These are phyloP conservation scores for Theodoxus fluviatilis DNA, from an alignment of 2,888 invertebrate species.

Conservation along the genomic window DNA sequence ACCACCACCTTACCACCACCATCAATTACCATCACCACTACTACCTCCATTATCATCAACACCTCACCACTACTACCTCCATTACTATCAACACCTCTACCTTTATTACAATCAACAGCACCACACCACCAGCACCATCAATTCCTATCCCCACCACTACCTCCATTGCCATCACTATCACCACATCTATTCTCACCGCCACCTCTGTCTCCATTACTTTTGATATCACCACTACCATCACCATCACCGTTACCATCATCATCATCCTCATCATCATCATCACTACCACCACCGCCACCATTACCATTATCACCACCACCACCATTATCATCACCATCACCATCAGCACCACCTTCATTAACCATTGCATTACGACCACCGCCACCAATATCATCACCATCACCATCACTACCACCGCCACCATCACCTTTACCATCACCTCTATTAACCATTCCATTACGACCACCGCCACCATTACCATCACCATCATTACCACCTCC, in stretches of 20 bases:
- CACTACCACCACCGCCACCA: conserved; percentile 16
- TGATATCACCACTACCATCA: neutral
- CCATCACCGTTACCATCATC: conserved; percentile 21
- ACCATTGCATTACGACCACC: neutral
- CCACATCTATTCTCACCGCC: conserved; percentile 10
- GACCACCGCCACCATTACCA: conserved; percentile 26
- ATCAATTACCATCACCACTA: conserved; percentile 20
- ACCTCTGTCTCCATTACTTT: conserved; percentile 12
- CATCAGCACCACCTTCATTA: conserved; percentile 4
- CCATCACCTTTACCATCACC: conserved; percentile 23
- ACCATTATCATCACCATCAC: conserved; percentile 20
- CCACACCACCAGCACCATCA: neutral
- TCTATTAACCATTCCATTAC: conserved; percentile 17
- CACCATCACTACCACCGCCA: conserved; percentile 18
- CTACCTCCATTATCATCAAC: conserved; percentile 25
- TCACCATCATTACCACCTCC: conserved; percentile 26
- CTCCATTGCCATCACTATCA: conserved; percentile 15
- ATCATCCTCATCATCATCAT: conserved; percentile 21
- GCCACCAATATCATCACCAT: conserved; percentile 18
- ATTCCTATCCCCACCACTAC: neutral
- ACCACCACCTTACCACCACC: conserved; percentile 24
- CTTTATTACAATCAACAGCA: conserved; percentile 17
- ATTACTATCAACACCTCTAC: conserved; percentile 21
- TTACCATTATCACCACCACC: conserved; percentile 20
- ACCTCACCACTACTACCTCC: conserved; percentile 21